A percentile compares a stretch with the other conserved stretches of the same genome.
Evolutionary conservation across 2,113 vertebrate species (phyloP).

Genomic region (Chrysochloris asiatica): DNA sequence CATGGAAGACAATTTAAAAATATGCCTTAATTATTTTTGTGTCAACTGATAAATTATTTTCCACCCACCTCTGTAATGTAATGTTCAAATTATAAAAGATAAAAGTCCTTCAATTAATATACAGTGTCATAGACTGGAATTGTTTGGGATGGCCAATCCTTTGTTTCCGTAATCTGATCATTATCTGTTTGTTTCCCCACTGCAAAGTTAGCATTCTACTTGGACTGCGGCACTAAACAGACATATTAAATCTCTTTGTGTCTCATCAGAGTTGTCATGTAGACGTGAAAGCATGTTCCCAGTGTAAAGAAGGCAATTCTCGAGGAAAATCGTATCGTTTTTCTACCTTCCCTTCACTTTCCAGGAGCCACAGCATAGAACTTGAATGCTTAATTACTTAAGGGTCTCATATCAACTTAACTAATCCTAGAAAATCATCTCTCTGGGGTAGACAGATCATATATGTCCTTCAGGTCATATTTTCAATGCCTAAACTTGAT

Average conservation of each 20-base stretch:
- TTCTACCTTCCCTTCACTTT: neutral
- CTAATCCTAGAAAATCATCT: neutral
- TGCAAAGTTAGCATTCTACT: neutral
- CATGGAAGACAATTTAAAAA: conserved; percentile 17
- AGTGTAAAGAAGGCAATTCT: neutral
- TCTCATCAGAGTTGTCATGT: neutral
- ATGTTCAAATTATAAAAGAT: conserved; percentile 19
- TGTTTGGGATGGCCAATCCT: neutral
- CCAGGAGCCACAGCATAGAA: neutral
- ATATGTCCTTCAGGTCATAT: neutral
- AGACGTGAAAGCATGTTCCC: neutral
- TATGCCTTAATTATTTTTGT: neutral
- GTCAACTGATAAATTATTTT: conserved; percentile 13
- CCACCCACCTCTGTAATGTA: conserved; percentile 19
- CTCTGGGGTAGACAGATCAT: neutral
- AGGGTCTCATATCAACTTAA: neutral
- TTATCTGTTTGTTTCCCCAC: neutral
- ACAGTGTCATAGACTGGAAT: neutral
- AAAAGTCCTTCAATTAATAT: conserved; percentile 12
- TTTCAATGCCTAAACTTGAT: neutral
- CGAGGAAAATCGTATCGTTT: neutral
- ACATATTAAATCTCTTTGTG: neutral
- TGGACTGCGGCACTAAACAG: neutral
- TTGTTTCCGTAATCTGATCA: neutral
- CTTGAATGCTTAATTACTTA: neutral